These are phyloP conservation scores for Tyria jacobaeae DNA, from an alignment of 2,888 invertebrate genomes.

Conservation along the genomic window DNA sequence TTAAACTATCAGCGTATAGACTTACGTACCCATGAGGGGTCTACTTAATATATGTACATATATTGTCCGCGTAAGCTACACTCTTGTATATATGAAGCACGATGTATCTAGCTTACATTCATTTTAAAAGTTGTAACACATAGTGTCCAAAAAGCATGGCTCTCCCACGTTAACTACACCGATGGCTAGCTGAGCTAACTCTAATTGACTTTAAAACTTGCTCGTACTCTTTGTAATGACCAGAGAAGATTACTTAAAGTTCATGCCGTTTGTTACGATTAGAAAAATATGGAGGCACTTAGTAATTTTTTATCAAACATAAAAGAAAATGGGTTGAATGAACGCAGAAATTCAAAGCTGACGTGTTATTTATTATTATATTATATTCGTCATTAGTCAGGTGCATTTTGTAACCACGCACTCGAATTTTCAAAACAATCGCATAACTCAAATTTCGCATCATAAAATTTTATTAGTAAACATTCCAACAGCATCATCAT, in stretches of 20 bases:
- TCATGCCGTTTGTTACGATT: not conserved
- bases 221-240: no score
- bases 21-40: no score
- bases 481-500: conserved; percentile 21
- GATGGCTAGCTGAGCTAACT: no score
- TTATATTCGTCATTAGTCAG: conserved; percentile 24
- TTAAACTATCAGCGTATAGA: no score
- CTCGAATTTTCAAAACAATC: conserved; percentile 35
- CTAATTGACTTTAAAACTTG: no score
- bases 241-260: not conserved
- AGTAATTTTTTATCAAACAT: not conserved
- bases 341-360: not conserved
- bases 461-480: conserved; percentile 39
- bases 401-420: conserved; percentile 24
- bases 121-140: no score
- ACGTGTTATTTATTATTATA: conserved; percentile 18
- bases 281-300: not conserved
- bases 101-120: no score
- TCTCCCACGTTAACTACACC: no score
- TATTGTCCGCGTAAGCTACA: no score
- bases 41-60: no score
- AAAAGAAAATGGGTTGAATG: conserved; percentile 2
- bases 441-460: conserved; percentile 29
- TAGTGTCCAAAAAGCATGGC: no score
- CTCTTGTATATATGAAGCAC: no score